phyloP scores from a whole-genome alignment of 2,113 vertebrate genomes.

The Leucopsar rothschildi region DNA sequence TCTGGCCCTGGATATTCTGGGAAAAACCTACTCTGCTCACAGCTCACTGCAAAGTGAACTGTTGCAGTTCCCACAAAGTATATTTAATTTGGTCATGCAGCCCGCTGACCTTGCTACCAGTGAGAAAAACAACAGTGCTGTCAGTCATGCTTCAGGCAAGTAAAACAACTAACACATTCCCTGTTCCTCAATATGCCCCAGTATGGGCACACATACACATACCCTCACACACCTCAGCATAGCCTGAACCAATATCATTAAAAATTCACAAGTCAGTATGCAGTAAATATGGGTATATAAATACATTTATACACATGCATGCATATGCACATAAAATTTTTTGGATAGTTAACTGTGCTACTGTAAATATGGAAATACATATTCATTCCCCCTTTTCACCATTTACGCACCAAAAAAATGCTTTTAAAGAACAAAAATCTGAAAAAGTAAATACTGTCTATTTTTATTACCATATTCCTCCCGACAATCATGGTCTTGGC shows the following conservation, averaged over 20 bases:
- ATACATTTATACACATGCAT: not conserved
- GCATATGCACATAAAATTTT: not conserved
- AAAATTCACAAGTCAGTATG: not conserved
- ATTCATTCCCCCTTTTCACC: not conserved
- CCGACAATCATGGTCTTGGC: not conserved
- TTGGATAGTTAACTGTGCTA: not conserved
- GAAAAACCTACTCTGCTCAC: not conserved
- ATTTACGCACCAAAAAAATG: not conserved
- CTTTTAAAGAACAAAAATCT: not conserved
- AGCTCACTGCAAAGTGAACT: not conserved
- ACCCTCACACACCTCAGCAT: not conserved
- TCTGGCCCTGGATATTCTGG: not conserved
- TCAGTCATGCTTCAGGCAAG: conserved; percentile 57
- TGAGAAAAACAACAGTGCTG: conserved; percentile 46
- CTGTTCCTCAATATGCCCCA: conserved; percentile 19
- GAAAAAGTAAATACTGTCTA: conserved; percentile 28
- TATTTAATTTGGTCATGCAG: conserved; percentile 55
- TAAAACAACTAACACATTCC: conserved; percentile 45
- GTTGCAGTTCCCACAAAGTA: conserved; percentile 21
- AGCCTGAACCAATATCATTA: not conserved
- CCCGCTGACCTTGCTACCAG: conserved; percentile 43
- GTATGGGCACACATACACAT: not conserved
- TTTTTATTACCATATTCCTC: conserved; percentile 22
- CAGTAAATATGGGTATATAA: not conserved
- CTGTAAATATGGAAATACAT: conserved; percentile 6